Evolutionary conservation across 2,113 vertebrate species (phyloP).

Genomic region (Pygoscelis antarcticus): DNA sequence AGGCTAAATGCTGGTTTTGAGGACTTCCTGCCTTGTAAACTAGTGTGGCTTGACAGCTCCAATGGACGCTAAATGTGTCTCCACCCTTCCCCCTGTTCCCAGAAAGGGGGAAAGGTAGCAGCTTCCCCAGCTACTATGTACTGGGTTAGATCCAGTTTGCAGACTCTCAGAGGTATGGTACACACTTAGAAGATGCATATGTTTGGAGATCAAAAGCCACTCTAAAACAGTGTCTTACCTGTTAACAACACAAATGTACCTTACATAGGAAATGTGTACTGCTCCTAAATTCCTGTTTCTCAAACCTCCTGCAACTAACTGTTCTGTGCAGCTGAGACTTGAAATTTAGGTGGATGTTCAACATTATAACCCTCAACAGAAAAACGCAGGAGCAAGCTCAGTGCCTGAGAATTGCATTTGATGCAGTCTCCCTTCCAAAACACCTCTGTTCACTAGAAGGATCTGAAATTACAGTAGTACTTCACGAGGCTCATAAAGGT

Average conservation of each 20-base stretch:
- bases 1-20: background rate
- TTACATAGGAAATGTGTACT: background rate
- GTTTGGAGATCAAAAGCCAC: background rate
- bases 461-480: background rate
- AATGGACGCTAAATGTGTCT: rapidly evolving
- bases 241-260: background rate
- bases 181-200: rapidly evolving
- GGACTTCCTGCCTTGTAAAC: background rate
- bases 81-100: background rate
- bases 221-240: background rate
- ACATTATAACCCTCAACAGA: background rate
- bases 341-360: background rate
- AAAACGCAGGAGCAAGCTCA: background rate
- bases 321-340: background rate
- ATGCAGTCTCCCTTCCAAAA: background rate
- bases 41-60: background rate
- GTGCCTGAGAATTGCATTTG: background rate
- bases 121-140: background rate
- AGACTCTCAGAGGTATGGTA: background rate
- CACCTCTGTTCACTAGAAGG: background rate
- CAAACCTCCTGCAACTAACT: background rate
- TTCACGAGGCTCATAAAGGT: background rate
- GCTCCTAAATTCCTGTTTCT: background rate
- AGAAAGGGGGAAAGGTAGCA: background rate
- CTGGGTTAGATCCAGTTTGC: background rate